These are phyloP conservation scores for Microctenopoma steveboyesi DNA, from an alignment of 2,797 vertebrate genomes.

Conservation along the genomic window DNA sequence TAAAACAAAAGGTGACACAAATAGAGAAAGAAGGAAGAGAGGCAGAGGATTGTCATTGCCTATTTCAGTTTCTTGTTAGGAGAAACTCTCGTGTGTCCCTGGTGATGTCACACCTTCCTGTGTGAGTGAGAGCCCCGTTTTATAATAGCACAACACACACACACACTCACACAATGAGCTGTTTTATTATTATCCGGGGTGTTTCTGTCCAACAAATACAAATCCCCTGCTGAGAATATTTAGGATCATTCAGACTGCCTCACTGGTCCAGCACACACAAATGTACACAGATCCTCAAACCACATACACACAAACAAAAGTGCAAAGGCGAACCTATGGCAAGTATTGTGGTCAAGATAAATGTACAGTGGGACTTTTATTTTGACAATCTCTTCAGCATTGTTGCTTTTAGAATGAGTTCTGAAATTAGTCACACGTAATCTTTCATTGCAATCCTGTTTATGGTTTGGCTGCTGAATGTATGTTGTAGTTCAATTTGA, in stretches of 20 bases:
- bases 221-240: neutral
- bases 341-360: neutral
- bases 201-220: conserved; percentile 21
- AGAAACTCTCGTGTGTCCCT: conserved; percentile 51
- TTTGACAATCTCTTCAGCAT: neutral
- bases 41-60: conserved; percentile 9
- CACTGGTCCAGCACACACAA: neutral
- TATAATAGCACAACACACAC: conserved; percentile 26
- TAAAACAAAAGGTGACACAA: neutral
- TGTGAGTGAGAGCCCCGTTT: conserved; percentile 39
- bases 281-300: neutral
- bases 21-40: conserved; percentile 1
- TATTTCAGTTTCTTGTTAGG: conserved; percentile 57
- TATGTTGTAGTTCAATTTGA: too few species aligned
- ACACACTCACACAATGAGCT: conserved; percentile 16
- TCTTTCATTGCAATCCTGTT: neutral
- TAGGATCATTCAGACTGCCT: conserved; percentile 3
- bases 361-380: neutral
- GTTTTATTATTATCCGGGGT: conserved; percentile 28
- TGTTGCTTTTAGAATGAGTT: conserved; percentile 12
- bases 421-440: neutral
- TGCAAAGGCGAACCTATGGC: neutral
- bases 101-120: conserved; percentile 61
- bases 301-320: neutral
- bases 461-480: too few species aligned